Evolutionary conservation across 2,888 invertebrate genomes (phyloP), one percentile per base, ranked within the genome.

Genomic region (Neoscelio sp.): DNA sequence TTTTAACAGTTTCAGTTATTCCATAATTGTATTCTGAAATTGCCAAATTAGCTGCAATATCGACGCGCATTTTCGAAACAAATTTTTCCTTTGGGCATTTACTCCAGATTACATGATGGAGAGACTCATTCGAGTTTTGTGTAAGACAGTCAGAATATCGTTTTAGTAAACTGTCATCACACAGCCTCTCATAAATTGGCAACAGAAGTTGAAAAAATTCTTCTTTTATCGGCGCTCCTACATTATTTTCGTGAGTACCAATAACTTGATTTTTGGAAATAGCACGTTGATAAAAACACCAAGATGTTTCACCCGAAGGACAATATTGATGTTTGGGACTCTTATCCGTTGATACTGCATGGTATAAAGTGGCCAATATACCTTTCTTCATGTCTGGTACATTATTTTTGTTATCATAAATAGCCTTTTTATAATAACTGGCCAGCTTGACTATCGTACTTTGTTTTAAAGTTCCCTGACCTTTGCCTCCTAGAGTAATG

Each of bases 301-400:
- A 52, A n/a, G 52, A 33, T 17, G 18, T 52, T 7, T 23, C 5
- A 13, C 52, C 56, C 8, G 42, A 13, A 12, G 62, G 73, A 44
- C 73, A 74, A 8, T 38, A 20, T 10, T 28, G 17, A 42, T 74
- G 74, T 12, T 33, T 13, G 10, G 50, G 74, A 33, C 46, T 65
- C n/a, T 73, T 23, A 20, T 77, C 54, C 6, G 74, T 78, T 1
- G 80, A 74, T 18, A 52, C 13, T 20, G 58, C 40, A 35, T 79
- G 78, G 23, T 70, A 28, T 1, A 71, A 42, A 6, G 73, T 77
- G 0, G 73, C 73, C 13, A 26, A 62, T 3, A 76, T 64, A 8
- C 44, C 79, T 26, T 15, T 58, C 13, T 62, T 58, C 79, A 78
- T 3, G 7, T 10, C 0, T 33, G 10, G 8, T 2, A 52, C 52